Evolutionary conservation across 2,888 invertebrate genomes (phyloP).

Genomic region (Branchipolynoe longqiensis): DNA sequence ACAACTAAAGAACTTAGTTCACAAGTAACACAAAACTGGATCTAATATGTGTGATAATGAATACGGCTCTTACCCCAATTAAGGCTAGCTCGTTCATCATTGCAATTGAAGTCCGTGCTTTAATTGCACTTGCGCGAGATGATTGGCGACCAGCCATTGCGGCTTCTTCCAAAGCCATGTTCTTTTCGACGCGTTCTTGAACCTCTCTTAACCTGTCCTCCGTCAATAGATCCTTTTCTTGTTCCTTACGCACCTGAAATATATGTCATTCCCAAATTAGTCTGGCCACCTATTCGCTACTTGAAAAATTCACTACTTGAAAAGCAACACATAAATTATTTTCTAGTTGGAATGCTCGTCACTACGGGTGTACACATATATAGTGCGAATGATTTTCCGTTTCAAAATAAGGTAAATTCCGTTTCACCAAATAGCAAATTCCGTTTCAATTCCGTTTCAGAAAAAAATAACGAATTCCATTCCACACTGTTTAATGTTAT

Average conservation of each 20-base stretch:
- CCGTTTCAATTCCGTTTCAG: no score
- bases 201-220: background rate
- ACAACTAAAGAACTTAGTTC: no score
- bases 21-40: no score
- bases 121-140: constrained; percentile 13
- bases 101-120: constrained; percentile 8
- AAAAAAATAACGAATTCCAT: no score
- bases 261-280: background rate
- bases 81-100: constrained; percentile 13
- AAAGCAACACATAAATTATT: no score
- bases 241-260: background rate
- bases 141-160: background rate
- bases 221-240: background rate
- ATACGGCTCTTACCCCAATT: background rate
- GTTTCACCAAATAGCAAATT: no score
- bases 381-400: no score
- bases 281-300: background rate
- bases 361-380: no score
- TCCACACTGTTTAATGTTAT: no score
- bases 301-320: background rate
- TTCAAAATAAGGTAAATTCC: no score
- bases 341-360: no score
- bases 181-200: background rate
- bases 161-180: background rate
- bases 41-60: no score